Percentiles rank a stretch among this genome's conserved stretches.
Conservation (phyloP, 2,113 vertebrate species). For the Hucho hucho region DNA sequence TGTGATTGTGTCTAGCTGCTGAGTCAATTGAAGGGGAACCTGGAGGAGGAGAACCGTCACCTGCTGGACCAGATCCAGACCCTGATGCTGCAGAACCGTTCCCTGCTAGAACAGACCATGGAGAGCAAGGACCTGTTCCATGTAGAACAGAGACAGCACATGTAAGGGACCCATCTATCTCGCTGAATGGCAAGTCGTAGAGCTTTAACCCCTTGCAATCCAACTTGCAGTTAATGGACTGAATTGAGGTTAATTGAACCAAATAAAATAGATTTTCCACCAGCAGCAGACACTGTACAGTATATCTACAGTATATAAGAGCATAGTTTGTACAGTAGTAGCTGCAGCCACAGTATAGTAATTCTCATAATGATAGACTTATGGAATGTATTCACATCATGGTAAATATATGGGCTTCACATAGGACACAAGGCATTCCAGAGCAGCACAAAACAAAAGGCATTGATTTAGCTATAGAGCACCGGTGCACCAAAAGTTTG, state of each 20-base stretch:
- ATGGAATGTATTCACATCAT: too few species aligned
- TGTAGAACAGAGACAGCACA: conserved; percentile 96
- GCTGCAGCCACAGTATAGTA: too few species aligned
- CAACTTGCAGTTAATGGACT: background rate
- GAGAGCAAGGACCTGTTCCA: conserved; percentile 99
- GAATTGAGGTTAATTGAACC: background rate
- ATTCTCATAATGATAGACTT: too few species aligned
- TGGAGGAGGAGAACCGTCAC: conserved; percentile 97
- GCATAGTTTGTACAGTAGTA: too few species aligned
- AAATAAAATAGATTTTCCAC: background rate
- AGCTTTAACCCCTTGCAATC: too few species aligned
- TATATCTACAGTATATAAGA: too few species aligned
- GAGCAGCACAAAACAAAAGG: background rate
- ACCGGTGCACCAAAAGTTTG: conserved; percentile 7
- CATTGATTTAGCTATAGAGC: background rate
- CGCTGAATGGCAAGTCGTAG: background rate
- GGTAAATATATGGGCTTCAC: background rate
- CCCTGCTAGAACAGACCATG: conserved; percentile 94
- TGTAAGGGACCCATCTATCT: conserved; percentile 70
- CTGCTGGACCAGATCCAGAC: conserved; percentile 96
- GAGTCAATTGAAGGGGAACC: conserved; percentile 94
- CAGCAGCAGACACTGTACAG: background rate
- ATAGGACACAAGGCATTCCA: background rate
- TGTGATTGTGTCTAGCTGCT: conserved; percentile 76
- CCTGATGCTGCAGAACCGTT: conserved; percentile 94